A percentile compares a stretch with the other conserved stretches of the same genome.
These are phyloP conservation scores for Plodia interpunctella DNA, from an alignment of 1,140 invertebrate genomes.

Conservation along the genomic window DNA sequence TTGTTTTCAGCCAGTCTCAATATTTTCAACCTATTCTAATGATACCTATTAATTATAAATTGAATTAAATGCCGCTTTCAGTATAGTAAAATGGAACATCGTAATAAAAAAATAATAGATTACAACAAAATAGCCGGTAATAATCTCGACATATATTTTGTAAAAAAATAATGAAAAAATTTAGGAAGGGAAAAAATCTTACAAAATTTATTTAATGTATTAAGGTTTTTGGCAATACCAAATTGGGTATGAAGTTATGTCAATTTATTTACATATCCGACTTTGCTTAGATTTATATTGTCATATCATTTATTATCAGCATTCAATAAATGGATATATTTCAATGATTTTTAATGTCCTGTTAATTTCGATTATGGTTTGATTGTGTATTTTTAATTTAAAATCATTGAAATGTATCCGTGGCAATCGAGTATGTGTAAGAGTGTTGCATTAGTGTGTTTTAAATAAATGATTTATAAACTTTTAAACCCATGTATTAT, in stretches of 20 bases:
- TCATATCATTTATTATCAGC: constrained; percentile 8
- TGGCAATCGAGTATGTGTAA: constrained; percentile 19
- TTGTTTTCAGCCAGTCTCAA: too few species aligned
- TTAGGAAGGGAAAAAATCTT: not conserved
- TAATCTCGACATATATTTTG: too few species aligned
- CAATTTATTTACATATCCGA: not conserved
- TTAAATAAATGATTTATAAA: constrained; percentile 53
- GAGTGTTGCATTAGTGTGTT: constrained; percentile 44
- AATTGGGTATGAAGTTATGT: not conserved
- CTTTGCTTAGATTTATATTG: not conserved
- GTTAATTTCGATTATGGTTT: not conserved
- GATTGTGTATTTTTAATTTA: not conserved
- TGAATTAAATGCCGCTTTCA: too few species aligned
- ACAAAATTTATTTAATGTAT: too few species aligned
- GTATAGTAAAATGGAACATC: too few species aligned
- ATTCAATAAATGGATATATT: constrained; percentile 8
- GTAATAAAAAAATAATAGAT: too few species aligned
- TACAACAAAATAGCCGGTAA: too few species aligned
- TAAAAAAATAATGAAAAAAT: too few species aligned
- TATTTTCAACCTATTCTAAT: too few species aligned
- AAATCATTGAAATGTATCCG: constrained; percentile 10
- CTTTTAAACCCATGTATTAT: constrained; percentile 21
- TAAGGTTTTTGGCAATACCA: not conserved
- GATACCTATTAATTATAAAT: too few species aligned
- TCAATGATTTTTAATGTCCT: not conserved